Evolutionary conservation across 2,797 vertebrate genomes (phyloP).

Genomic region (Xenops minutus): DNA sequence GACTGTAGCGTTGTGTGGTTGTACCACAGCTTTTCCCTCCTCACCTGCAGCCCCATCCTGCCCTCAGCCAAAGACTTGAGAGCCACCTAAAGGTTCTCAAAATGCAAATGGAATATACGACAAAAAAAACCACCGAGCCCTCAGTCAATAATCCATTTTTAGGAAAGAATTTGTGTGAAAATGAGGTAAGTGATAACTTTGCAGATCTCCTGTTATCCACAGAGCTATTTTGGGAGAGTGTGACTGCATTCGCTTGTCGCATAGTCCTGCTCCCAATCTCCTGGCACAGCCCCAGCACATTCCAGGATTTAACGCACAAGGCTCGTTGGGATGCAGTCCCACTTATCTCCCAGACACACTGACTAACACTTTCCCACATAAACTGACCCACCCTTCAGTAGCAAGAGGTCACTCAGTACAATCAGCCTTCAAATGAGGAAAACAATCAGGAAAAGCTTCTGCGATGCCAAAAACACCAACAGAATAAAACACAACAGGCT

Average conservation of each 20-base stretch:
- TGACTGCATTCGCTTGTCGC: constrained; percentile 62
- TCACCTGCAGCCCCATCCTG: neutral
- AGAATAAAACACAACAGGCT: constrained; percentile 11
- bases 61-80: neutral
- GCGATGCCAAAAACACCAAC: neutral
- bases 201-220: constrained; percentile 54
- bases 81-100: neutral
- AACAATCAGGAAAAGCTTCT: constrained; percentile 33
- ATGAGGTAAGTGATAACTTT: constrained; percentile 69
- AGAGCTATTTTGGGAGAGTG: constrained; percentile 71
- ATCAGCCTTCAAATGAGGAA: constrained; percentile 47
- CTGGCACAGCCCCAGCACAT: constrained; percentile 72
- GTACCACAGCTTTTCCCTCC: neutral
- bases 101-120: neutral
- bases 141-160: constrained; percentile 30
- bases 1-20: neutral
- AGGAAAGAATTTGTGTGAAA: constrained; percentile 45
- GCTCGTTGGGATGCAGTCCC: constrained; percentile 44
- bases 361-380: constrained; percentile 60
- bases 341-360: constrained; percentile 59
- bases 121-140: neutral
- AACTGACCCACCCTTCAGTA: constrained; percentile 50
- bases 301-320: constrained; percentile 48
- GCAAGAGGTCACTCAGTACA: constrained; percentile 49
- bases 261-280: constrained; percentile 69